Conservation (phyloP, 2,113 vertebrate genomes). For the Tautogolabrus adspersus region DNA sequence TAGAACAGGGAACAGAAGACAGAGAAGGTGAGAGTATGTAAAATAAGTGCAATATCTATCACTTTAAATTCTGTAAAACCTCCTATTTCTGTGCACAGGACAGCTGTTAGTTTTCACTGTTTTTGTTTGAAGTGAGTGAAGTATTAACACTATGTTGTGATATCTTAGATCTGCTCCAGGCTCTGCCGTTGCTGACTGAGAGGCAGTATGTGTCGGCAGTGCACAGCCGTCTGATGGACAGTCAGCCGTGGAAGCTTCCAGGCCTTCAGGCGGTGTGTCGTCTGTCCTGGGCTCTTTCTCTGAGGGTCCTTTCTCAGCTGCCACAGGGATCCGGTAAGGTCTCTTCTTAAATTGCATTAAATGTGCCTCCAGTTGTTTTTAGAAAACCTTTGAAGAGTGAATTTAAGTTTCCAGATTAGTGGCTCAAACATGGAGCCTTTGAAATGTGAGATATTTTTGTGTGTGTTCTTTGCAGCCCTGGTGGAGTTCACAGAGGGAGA, state of each 20-base stretch:
- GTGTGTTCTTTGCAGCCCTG: slow-evolving; percentile 81
- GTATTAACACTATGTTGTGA: slow-evolving; percentile 1
- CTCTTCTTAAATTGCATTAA: not conserved
- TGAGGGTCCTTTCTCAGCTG: slow-evolving; percentile 93
- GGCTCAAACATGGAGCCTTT: not conserved
- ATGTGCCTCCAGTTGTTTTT: not conserved
- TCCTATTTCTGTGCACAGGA: not conserved
- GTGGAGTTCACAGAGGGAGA: slow-evolving; percentile 98
- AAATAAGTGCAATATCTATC: not conserved
- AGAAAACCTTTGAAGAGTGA: not conserved
- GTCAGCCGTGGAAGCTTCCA: slow-evolving; percentile 91
- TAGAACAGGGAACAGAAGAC: slow-evolving; percentile 94
- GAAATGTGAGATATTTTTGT: not conserved
- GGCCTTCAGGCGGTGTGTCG: slow-evolving; percentile 94
- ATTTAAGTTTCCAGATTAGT: not conserved
- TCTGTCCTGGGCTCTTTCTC: slow-evolving; percentile 92
- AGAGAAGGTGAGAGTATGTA: slow-evolving; percentile 86
- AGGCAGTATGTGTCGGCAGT: slow-evolving; percentile 93
- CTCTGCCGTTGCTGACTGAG: slow-evolving; percentile 90
- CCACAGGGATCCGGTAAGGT: slow-evolving; percentile 92
- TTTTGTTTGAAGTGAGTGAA: not conserved
- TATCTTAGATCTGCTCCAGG: slow-evolving; percentile 89
- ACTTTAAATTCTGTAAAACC: no score
- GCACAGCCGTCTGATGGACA: slow-evolving; percentile 91
- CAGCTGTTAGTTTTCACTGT: not conserved